These are phyloP conservation scores for Actinemys pallida DNA, from an alignment of 2,113 vertebrate genomes.

Conservation along the genomic window DNA sequence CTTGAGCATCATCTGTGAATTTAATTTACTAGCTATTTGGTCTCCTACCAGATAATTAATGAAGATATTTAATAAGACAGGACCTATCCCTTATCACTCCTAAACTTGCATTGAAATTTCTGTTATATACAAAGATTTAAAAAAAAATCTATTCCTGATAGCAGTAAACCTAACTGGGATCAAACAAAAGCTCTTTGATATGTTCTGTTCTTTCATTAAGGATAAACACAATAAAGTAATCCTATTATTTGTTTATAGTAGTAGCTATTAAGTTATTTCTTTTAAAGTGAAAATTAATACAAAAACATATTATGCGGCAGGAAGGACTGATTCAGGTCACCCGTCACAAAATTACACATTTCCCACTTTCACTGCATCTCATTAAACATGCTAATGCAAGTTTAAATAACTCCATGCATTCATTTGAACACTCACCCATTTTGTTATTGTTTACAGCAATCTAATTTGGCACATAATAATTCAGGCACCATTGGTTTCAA, in stretches of 20 bases:
- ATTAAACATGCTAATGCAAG: constrained; percentile 33
- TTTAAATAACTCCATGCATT: constrained; percentile 56
- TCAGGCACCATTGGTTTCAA: constrained; percentile 41
- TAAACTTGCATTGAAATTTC: not conserved
- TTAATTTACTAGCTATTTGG: not conserved
- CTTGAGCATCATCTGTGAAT: not conserved
- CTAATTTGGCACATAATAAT: constrained; percentile 64
- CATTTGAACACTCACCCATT: constrained; percentile 45
- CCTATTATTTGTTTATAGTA: not conserved
- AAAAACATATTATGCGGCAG: not conserved
- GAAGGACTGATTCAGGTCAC: constrained; percentile 49
- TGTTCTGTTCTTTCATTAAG: not conserved
- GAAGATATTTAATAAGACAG: not conserved
- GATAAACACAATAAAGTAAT: constrained; percentile 9
- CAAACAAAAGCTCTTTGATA: not conserved
- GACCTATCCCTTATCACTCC: not conserved
- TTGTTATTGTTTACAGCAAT: constrained; percentile 61
- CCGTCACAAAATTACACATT: constrained; percentile 53
- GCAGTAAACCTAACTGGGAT: not conserved
- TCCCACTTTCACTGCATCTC: constrained; percentile 42
- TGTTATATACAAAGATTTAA: not conserved
- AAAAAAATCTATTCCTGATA: not conserved
- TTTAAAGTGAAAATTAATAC: constrained; percentile 13
- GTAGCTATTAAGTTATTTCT: constrained; percentile 6
- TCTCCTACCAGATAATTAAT: not conserved